Conservation (phyloP, 2,113 vertebrate species). For the Platycercus adscitus region DNA sequence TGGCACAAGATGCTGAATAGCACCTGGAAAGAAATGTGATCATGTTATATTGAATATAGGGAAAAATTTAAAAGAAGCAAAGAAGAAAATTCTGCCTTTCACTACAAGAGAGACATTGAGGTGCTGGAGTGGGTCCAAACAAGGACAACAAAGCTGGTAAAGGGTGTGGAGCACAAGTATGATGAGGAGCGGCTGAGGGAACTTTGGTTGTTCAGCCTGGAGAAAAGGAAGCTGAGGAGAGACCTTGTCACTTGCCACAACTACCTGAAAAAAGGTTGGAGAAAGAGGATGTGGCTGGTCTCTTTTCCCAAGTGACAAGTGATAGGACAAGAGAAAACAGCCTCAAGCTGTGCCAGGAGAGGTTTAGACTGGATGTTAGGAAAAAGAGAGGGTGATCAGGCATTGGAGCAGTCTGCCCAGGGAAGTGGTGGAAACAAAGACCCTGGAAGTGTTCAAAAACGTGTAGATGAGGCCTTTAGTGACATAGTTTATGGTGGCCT, state of each 20-base stretch:
- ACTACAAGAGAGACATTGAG: background rate
- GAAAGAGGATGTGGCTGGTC: background rate
- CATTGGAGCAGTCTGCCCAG: background rate
- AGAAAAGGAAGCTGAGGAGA: background rate
- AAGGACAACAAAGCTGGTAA: background rate
- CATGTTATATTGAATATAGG: background rate
- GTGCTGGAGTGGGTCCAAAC: background rate
- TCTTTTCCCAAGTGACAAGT: background rate
- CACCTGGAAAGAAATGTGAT: constrained; percentile 15
- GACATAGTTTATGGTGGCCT: background rate
- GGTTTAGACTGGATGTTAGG: background rate
- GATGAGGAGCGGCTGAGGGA: background rate
- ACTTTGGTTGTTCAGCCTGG: background rate
- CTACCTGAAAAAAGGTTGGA: background rate
- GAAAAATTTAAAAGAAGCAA: background rate
- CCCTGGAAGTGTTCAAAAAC: background rate
- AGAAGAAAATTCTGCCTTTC: background rate
- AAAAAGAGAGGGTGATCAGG: background rate
- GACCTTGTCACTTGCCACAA: background rate
- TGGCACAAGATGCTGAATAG: constrained; percentile 8
- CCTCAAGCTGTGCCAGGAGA: background rate
- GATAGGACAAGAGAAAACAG: background rate
- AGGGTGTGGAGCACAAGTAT: background rate
- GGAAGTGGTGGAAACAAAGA: too few species aligned
- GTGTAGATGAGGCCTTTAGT: background rate